Evolutionary conservation across 2,888 invertebrate genomes (phyloP).

Genomic region (Lasioglossum calceatum): DNA sequence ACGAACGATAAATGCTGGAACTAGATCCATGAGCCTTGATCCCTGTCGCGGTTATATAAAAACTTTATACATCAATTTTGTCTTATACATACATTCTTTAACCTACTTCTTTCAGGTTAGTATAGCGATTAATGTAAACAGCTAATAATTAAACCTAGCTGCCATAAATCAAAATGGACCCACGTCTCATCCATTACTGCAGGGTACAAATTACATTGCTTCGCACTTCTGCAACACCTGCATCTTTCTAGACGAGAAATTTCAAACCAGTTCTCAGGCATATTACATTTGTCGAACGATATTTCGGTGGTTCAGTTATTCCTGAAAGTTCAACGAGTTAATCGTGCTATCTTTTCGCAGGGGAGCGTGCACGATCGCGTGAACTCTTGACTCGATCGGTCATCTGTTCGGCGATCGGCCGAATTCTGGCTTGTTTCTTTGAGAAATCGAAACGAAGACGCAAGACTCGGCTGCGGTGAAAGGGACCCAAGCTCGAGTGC

Average conservation of each 20-base stretch:
- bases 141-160: too few species aligned
- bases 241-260: not conserved
- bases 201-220: too few species aligned
- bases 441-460: constrained; percentile 54
- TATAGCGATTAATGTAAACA: too few species aligned
- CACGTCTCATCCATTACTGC: too few species aligned
- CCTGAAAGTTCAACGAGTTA: not conserved
- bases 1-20: too few species aligned
- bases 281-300: not conserved
- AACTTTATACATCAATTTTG: too few species aligned
- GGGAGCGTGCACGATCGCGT: not conserved
- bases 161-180: too few species aligned
- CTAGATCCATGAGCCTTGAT: too few species aligned
- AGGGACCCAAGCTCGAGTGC: constrained; percentile 66
- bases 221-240: not conserved
- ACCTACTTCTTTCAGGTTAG: too few species aligned
- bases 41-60: too few species aligned
- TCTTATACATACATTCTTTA: too few species aligned
- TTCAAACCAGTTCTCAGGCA: not conserved
- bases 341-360: not conserved
- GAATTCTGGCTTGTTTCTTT: constrained; percentile 38
- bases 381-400: constrained; percentile 4
- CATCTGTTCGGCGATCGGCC: not conserved
- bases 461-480: constrained; percentile 70
- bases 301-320: not conserved